Base-by-base conservation (phyloP, 2,888 invertebrate genomes). In the Thymelicus sylvestris region DNA sequence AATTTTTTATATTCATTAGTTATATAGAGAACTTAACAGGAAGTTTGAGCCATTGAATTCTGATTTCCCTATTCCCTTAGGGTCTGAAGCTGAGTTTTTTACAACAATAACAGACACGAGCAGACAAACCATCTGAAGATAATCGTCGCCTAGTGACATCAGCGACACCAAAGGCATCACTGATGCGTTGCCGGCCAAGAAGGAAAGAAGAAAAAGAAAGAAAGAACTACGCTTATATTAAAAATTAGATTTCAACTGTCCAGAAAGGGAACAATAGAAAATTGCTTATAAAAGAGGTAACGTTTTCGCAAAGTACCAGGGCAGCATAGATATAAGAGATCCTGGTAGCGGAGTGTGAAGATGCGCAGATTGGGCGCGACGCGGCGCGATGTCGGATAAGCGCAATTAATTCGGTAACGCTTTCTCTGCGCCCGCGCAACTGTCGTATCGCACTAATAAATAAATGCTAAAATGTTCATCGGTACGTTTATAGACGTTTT, bases 391-490 rank as follows among this genome's bases (percentile, higher is more conserved):
- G 83, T 77, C 78, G 78, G 79, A 85, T 86, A 84, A 85, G 82
- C 78, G 82, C 87, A 87, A 90, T 91, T 91, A 90, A 90, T 88
- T 90, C 84, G 76, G 90, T 85, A 90, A 89, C 91, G 91, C 92
- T 92, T 91, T 92, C 91, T 83, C 87, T 77, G 74, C 76, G 71
- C 74, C 74, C 61, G 71, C 72, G 72, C 75, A 72, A 39, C 41
- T 70, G 70, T 70, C 70, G 70, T 70, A 60, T 59, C 59, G 60
- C 65, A 15, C 64, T 60, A 70, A 70, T 65, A 52, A 70, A 70
- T 70, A 52, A 60, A 70, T 59, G 65, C 24, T 65, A 44, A 70
- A 70, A 70, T 65, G 70, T 61, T 70, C 65, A 60, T 65, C 57
- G 55, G 13, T 64, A 50, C 50, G 50, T 31, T 48, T 64, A n/a